Evolutionary conservation across 2,113 vertebrate genomes (phyloP), one percentile per base, ranked within the genome.

Genomic region (Mormoops blainvillei): DNA sequence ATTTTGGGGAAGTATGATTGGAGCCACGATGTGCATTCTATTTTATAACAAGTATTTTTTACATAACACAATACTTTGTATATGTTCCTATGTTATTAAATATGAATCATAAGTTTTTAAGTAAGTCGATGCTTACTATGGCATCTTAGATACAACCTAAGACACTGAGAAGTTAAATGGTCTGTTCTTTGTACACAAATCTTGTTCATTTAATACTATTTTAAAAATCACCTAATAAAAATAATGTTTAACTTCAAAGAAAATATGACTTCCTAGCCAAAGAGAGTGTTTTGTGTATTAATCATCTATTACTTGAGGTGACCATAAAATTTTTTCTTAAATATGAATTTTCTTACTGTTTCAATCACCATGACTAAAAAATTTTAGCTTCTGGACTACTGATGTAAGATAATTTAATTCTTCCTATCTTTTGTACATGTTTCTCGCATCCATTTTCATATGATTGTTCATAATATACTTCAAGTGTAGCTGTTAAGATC

Each of bases 311-410:
- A 77, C 1, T 70, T 91, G 26, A 84, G 52, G 13, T 84, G 41
- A 58, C 7, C 43, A 63, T 54, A 68, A 52, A 58, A 26, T 48
- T 65, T 87, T 74, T 87, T 63, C n/a, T 63, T 87, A 63, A 92
- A 43, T 88, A 84, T 33, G 54, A 91, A 91, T 94, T 95, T 96
- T 77, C 38, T 61, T 36, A 81, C 22, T 67, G 13, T 87, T 82
- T 85, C 3, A 80, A 41, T 94, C 33, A 71, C n/a, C 28, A 28
- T 50, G 33, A 38, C 52, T 68, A 33, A 63, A 94, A 56, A 28
- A 50, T 81, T 76, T 63, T 86, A 90, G 48, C 33, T 65, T 86
- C 56, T 71, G 48, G 16, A 36, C 5, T 88, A 10, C 7, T 80
- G 5, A 4, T 54, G 26, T 48, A 24, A 78, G n/a, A 52, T 31